Percentiles rank a stretch among this genome's conserved stretches.
Conservation (phyloP, 2,113 vertebrate species). For the Spea bombifrons region DNA sequence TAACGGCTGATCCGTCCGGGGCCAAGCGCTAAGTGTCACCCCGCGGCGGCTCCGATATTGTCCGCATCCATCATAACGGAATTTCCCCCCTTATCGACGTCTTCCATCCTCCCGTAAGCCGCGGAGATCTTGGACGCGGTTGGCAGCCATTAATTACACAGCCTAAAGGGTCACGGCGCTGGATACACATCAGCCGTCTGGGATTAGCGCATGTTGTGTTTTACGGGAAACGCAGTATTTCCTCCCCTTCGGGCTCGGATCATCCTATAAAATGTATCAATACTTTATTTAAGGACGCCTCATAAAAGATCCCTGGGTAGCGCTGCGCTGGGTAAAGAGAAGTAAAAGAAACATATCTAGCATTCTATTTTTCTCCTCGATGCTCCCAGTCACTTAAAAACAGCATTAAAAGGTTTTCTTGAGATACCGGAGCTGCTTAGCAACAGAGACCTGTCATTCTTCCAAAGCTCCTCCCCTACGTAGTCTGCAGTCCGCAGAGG, state of each 20-base stretch:
- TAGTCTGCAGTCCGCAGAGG: no score
- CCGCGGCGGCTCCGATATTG: slow-evolving; percentile 29
- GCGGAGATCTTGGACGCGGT: not conserved
- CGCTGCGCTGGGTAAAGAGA: no score
- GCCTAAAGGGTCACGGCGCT: not conserved
- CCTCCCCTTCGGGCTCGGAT: not conserved
- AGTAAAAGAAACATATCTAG: no score
- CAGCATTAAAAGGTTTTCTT: no score
- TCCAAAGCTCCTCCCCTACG: no score
- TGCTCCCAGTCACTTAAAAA: no score
- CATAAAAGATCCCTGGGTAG: no score
- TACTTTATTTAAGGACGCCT: not conserved
- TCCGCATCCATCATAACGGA: slow-evolving; percentile 34
- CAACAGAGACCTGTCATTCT: no score
- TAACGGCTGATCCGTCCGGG: slow-evolving; percentile 10
- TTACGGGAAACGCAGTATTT: not conserved
- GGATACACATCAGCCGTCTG: not conserved
- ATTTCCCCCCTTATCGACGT: slow-evolving; percentile 13
- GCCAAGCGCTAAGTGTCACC: slow-evolving; percentile 19
- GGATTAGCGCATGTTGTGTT: not conserved
- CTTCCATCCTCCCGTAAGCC: slow-evolving; percentile 22
- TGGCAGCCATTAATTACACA: slow-evolving; percentile 15
- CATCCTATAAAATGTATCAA: not conserved
- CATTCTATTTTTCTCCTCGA: no score
- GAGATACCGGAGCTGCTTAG: no score